Evolutionary conservation across 2,888 invertebrate species (phyloP), one percentile per base, ranked within the genome.

Genomic region (Brachyptera putata): DNA sequence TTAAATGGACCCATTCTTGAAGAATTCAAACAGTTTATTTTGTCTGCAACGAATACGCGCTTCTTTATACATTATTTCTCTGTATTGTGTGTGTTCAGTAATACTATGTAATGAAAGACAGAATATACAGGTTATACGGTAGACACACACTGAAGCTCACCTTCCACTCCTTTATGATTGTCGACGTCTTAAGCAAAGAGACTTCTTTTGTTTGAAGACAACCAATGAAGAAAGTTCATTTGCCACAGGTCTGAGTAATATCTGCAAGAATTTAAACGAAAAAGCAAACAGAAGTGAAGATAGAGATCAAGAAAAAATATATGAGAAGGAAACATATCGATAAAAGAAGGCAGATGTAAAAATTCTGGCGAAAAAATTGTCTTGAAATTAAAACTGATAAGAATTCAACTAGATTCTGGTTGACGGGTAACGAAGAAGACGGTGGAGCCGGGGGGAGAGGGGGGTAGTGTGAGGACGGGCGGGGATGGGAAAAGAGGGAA

Each of bases 381-480:
- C 55, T 41, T 18, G 53, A 53, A 59, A 59, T 59, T 41, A 59
- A 59, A 59, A 55, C 30, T 59, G 43, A 55, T 55, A 43, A 55
- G 59, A 41, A 59, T 59, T 59, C 59, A 55, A 48, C 24, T 48
- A 48, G 57, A 57, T 49, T 36, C 36, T 58, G 53, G 39, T 37
- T 39, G 53, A 39, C 59, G 22, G 53, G 22, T 5, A 22, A 39
- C 43, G 30, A 24, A 22, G 22, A 37, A 26, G 25, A 16, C 34
- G 5, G 48, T 21, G 26, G 16, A 26, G 30, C 9, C 7, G 16
- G 11, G 1, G n/a, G 18, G n/a, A 16, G 1, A 22, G 18, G n/a
- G 57, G 43, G 21, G 11, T 13, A 21, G 7, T 24, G 16, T 11
- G 30, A 26, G 16, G 41, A 25, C 22, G 43, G 24, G 21, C 30